A percentile compares a stretch with the other conserved stretches of the same genome.
phyloP scores from a whole-genome alignment of 2,113 vertebrate genomes.

The Cisticola juncidis region DNA sequence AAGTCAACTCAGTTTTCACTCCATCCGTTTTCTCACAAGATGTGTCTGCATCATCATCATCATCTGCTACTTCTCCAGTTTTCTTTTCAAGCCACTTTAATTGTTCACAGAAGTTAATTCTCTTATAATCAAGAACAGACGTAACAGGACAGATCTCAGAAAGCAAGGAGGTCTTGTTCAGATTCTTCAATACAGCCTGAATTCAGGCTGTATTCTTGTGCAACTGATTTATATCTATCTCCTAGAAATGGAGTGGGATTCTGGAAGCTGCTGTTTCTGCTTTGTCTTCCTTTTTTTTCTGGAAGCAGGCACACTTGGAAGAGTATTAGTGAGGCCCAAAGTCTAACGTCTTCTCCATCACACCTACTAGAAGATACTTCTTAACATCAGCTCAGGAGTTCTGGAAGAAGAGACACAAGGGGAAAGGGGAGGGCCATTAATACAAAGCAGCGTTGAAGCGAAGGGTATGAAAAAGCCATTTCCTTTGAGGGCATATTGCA shows the following conservation, averaged over 20 bases:
- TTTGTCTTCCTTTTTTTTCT: neutral
- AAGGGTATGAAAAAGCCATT: constrained; percentile 24
- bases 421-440: neutral
- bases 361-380: neutral
- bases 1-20: neutral
- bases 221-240: neutral
- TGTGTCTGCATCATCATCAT: neutral
- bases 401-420: constrained; percentile 55
- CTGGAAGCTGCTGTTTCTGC: neutral
- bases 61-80: neutral
- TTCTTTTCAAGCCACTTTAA: neutral
- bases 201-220: neutral
- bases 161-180: neutral
- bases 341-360: neutral
- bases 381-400: neutral
- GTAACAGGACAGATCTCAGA: neutral
- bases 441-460: neutral
- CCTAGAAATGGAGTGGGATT: neutral
- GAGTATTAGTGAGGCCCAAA: neutral
- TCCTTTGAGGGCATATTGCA: constrained; percentile 13
- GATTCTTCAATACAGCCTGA: neutral
- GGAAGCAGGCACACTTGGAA: neutral
- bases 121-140: neutral
- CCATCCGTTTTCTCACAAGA: neutral
- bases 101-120: neutral